Evolutionary conservation across 2,113 vertebrate species (phyloP).

Genomic region (Rissa tridactyla): DNA sequence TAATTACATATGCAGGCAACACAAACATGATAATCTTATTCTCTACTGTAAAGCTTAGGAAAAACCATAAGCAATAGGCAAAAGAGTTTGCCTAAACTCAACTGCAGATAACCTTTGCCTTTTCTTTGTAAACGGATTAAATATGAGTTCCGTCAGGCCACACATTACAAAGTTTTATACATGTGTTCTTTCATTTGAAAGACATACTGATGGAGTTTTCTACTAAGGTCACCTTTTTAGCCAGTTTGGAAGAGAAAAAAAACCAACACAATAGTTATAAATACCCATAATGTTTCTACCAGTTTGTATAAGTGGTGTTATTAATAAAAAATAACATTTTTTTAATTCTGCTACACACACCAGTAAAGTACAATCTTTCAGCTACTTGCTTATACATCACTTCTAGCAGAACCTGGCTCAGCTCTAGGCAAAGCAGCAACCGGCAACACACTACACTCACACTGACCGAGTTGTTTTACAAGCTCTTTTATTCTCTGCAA

Average conservation of each 20-base stretch:
- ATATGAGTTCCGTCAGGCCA: not conserved
- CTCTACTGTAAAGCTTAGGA: not conserved
- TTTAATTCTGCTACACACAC: not conserved
- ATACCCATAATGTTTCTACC: not conserved
- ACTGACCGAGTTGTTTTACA: not conserved
- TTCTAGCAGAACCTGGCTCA: not conserved
- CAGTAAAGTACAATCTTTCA: not conserved
- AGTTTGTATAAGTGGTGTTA: not conserved
- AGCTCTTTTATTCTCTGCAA: not conserved
- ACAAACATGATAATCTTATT: not conserved
- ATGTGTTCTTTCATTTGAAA: not conserved
- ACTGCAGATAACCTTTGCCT: not conserved
- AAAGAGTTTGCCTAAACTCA: not conserved
- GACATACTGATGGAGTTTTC: not conserved
- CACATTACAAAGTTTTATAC: not conserved
- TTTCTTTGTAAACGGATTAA: not conserved
- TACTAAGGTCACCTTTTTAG: not conserved
- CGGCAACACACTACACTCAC: not conserved
- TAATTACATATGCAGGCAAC: not conserved
- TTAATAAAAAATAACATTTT: not conserved
- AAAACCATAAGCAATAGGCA: not conserved
- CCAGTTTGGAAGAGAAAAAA: not conserved
- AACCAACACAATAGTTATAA: not conserved
- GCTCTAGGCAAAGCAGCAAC: not conserved
- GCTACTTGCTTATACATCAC: not conserved